A percentile compares a stretch with the other conserved stretches of the same genome.
These are phyloP conservation scores for Pandion haliaetus DNA, from an alignment of 2,113 vertebrate species.

Conservation along the genomic window DNA sequence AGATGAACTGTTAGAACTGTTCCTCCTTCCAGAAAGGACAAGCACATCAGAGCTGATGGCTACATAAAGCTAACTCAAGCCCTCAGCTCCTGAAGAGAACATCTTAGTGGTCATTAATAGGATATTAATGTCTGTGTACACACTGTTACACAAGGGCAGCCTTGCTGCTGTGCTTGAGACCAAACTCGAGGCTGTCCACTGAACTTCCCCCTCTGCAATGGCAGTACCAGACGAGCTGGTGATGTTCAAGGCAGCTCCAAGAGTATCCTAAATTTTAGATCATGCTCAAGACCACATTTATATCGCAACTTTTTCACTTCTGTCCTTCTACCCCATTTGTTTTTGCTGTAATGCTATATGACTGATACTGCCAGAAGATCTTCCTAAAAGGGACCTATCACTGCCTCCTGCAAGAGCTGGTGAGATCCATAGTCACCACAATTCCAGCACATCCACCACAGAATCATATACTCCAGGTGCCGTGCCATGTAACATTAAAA, in stretches of 20 bases:
- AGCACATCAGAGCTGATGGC: background rate
- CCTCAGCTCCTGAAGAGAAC: background rate
- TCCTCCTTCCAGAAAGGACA: background rate
- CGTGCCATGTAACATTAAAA: background rate
- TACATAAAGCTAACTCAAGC: background rate
- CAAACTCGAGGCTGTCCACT: background rate
- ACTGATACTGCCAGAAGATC: background rate
- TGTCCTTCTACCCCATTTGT: background rate
- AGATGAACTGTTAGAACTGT: background rate
- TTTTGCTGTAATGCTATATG: background rate
- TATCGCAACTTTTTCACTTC: background rate
- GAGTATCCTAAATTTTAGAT: background rate
- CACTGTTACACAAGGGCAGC: background rate
- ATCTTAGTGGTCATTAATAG: background rate
- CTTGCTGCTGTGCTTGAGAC: background rate
- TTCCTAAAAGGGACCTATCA: background rate
- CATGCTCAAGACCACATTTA: background rate
- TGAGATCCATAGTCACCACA: background rate
- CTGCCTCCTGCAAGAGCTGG: background rate
- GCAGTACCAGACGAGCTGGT: background rate
- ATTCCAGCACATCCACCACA: background rate
- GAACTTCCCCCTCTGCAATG: background rate
- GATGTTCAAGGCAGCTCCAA: background rate
- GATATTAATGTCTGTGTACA: background rate
- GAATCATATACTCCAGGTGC: background rate